Evolutionary conservation across 2,797 vertebrate genomes (phyloP).

Genomic region (Catostomus latipinnis): DNA sequence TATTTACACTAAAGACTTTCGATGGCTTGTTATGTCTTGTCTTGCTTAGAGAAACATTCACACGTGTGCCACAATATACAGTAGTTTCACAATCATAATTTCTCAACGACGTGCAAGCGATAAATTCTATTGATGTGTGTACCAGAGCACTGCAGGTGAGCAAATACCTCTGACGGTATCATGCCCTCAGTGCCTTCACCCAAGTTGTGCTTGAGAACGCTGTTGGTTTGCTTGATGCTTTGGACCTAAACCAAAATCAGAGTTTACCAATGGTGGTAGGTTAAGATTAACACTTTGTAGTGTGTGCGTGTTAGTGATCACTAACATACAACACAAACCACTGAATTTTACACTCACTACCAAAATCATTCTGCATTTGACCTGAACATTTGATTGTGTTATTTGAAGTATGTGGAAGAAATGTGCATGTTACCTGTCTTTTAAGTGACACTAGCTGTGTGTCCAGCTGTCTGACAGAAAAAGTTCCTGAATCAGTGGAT

Average conservation of each 20-base stretch:
- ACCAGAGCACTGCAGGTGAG: neutral
- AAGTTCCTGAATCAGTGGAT: slow-evolving; percentile 82
- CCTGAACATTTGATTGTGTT: too few species aligned
- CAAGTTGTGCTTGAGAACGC: slow-evolving; percentile 83
- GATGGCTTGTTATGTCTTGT: neutral
- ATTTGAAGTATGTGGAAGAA: too few species aligned
- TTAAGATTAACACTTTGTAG: neutral
- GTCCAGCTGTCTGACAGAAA: slow-evolving; percentile 86
- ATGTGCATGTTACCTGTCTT: slow-evolving; percentile 80
- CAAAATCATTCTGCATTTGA: too few species aligned
- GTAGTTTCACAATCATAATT: neutral
- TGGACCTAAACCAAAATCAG: slow-evolving; percentile 79
- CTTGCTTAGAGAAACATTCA: neutral
- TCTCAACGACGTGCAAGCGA: neutral
- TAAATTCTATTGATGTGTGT: neutral
- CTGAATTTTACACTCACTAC: too few species aligned
- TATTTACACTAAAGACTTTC: neutral
- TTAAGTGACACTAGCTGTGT: slow-evolving; percentile 90
- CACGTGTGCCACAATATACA: neutral
- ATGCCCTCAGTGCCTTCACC: slow-evolving; percentile 80
- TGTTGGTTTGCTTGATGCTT: slow-evolving; percentile 91
- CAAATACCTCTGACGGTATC: slow-evolving; percentile 82
- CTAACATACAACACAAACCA: neutral
- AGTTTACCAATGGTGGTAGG: neutral
- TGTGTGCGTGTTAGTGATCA: neutral